These are phyloP conservation scores for Pollenia angustigena DNA, from an alignment of 2,888 invertebrate species.

Conservation along the genomic window DNA sequence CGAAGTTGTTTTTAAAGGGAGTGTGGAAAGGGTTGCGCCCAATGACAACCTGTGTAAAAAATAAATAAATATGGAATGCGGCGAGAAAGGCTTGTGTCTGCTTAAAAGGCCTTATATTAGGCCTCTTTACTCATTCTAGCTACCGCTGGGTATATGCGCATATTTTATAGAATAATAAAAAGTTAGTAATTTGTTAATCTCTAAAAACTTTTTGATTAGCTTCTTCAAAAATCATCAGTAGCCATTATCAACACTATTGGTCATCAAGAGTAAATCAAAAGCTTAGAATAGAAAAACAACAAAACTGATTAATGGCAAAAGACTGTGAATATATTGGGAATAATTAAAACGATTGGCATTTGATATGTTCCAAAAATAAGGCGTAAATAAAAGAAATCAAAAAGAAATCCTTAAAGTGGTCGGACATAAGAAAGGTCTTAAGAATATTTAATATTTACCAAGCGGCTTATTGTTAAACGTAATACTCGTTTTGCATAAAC, in stretches of 20 bases:
- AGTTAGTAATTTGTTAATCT: constrained; percentile 8
- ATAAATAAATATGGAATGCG: no score
- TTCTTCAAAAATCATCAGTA: neutral
- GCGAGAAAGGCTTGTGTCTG: no score
- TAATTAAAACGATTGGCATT: neutral
- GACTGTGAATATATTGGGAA: neutral
- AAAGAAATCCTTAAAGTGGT: neutral
- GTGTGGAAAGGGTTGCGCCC: no score
- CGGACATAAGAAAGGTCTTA: neutral
- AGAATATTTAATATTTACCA: constrained; percentile 7
- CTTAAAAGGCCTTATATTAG: no score
- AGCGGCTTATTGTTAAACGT: neutral
- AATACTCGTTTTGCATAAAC: neutral
- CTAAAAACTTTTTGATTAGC: neutral
- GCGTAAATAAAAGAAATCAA: neutral
- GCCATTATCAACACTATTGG: neutral
- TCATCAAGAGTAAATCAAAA: neutral
- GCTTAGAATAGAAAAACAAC: neutral
- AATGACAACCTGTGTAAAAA: no score
- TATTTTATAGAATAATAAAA: constrained; percentile 4
- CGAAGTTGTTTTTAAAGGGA: no score
- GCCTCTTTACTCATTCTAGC: no score
- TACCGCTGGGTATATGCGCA: no score
- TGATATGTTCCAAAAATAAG: neutral
- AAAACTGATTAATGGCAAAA: constrained; percentile 19